These are phyloP conservation scores for Pristionchus mayeri DNA, from an alignment of 2,888 invertebrate species.

Conservation along the genomic window DNA sequence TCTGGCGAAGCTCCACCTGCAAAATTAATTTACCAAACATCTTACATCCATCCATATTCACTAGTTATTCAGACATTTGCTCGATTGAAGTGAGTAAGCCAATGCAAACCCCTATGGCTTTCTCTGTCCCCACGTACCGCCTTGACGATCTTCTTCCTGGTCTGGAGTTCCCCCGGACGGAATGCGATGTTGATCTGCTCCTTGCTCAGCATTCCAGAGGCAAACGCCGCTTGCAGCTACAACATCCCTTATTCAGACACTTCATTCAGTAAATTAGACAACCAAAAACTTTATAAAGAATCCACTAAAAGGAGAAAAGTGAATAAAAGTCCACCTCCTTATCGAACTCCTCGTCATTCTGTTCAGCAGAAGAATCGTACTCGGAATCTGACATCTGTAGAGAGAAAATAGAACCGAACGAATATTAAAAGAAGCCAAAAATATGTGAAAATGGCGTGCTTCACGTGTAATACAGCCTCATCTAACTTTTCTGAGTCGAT, in stretches of 20 bases:
- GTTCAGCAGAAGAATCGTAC: conserved; percentile 26
- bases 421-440: background rate
- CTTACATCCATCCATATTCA: background rate
- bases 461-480: background rate
- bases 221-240: conserved; percentile 91
- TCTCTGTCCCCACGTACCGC: conserved; percentile 80
- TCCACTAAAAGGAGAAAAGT: background rate
- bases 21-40: too few species aligned
- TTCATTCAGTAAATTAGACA: too few species aligned
- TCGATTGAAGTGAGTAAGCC: background rate
- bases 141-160: conserved; percentile 82
- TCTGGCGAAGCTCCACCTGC: conserved; percentile 65
- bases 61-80: background rate
- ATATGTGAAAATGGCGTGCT: background rate
- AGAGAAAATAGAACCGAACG: background rate
- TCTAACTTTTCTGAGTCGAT: background rate
- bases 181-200: conserved; percentile 83
- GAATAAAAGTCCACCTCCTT: conserved; percentile 4
- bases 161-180: conserved; percentile 77
- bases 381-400: conserved; percentile 42
- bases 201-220: conserved; percentile 88
- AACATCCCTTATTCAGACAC: conserved; percentile 40
- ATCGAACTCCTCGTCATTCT: conserved; percentile 38
- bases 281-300: too few species aligned
- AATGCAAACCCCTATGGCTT: background rate